A percentile compares a stretch with the other conserved stretches of the same genome.
phyloP scores from a whole-genome alignment of 2,888 invertebrate species.

The Crioceris asparagi region DNA sequence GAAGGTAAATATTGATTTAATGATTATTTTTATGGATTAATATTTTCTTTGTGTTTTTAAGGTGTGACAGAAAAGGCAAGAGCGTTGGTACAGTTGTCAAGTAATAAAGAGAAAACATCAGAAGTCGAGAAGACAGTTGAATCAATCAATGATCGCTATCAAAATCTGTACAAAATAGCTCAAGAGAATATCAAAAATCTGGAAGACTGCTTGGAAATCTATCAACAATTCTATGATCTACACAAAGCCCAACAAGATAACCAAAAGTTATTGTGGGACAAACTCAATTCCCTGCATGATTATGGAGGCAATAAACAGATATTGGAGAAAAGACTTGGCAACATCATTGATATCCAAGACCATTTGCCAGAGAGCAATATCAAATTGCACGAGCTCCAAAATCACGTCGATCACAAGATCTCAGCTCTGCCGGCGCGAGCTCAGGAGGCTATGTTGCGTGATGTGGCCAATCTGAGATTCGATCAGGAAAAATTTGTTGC shows the following conservation, averaged over 20 bases:
- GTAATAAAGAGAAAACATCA: conserved; percentile 45
- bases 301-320: conserved; percentile 78
- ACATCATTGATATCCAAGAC: conserved; percentile 71
- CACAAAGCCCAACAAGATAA: conserved; percentile 82
- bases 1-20: conserved; percentile 43
- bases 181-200: conserved; percentile 59
- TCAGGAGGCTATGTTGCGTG: conserved; percentile 75
- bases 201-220: conserved; percentile 66
- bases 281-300: conserved; percentile 70
- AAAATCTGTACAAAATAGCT: conserved; percentile 55
- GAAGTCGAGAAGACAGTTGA: conserved; percentile 60
- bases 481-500: conserved; percentile 75
- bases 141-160: conserved; percentile 67
- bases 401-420: conserved; percentile 60
- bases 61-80: conserved; percentile 80
- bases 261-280: conserved; percentile 84
- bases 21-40: neutral
- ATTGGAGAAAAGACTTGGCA: conserved; percentile 69
- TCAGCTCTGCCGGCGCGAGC: conserved; percentile 67
- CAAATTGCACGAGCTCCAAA: conserved; percentile 63
- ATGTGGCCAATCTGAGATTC: conserved; percentile 66
- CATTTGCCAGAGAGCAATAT: conserved; percentile 65
- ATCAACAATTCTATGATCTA: conserved; percentile 77
- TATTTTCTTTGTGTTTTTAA: conserved; percentile 14
- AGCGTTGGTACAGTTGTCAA: conserved; percentile 50